Evolutionary conservation across 1,140 invertebrate genomes (phyloP), one percentile per base, ranked within the genome.

Genomic region (Bombyx mandarina): DNA sequence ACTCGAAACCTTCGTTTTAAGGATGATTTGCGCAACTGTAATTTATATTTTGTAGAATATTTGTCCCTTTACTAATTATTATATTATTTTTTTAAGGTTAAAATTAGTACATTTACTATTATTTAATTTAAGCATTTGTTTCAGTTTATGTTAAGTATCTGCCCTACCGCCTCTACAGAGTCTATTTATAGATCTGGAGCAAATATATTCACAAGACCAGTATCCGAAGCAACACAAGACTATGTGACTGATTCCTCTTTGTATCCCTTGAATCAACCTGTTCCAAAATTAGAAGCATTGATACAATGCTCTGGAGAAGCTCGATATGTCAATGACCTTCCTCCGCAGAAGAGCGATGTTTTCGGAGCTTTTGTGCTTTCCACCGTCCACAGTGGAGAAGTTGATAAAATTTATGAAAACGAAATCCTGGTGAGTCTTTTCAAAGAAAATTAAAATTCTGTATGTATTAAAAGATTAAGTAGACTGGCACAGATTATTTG

Each of bases 231-330:
- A 6, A 88, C 83, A 47, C 94, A 95, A 64, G 88, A 86, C 26
- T 96, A 89, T 66, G 90, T 94, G 55, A 92, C 91, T 1, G 89
- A 93, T 66, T 82, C 90, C 52, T 82, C 89, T 2, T 61, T 92
- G 35, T 95, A 91, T 86, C 94, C 95, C 6, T 69, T 96, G 0
- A 94, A 90, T 63, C 86, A 96, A 75, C 91, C 94, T 0, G 70
- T 94, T 1, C 89, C 90, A 5, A 96, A 96, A 78, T 68, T 93
- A 8, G 94, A 95, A 75, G 91, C 91, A 0, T 68, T 91, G 1
- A 89, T 92, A 45, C 94, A 95, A 73, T 90, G 90, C 46, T 89
- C 92, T 12, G 91, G 93, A 0, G 93, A 94, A 68, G 93, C 91
- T 2, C 85, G 90, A 62, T 94, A 92, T 68, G 71, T 88, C 22